These are phyloP conservation scores for Aradophagus sp. DNA, from an alignment of 1,140 invertebrate genomes.

Conservation along the genomic window DNA sequence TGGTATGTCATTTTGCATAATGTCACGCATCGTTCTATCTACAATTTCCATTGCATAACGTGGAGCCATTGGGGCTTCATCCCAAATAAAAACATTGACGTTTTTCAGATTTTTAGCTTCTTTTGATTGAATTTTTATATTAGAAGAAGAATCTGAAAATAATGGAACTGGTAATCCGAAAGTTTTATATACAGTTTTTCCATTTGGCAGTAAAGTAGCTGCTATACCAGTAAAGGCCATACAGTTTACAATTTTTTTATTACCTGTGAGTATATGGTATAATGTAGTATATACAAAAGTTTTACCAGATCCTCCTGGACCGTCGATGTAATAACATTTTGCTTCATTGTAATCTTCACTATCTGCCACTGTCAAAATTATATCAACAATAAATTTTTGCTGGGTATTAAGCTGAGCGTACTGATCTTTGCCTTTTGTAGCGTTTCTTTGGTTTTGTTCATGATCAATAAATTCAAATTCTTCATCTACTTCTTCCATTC, in stretches of 20 bases:
- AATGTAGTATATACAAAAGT: too few relatives aligned
- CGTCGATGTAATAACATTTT: constrained; percentile 2
- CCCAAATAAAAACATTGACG: too few relatives aligned
- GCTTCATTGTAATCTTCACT: not conserved
- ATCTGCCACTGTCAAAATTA: not conserved
- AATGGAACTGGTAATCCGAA: too few relatives aligned
- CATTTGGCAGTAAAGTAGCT: too few relatives aligned
- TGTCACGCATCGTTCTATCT: not conserved
- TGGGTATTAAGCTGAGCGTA: constrained; percentile 1
- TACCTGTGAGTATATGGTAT: constrained; percentile 3
- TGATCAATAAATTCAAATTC: not conserved
- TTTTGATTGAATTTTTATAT: not conserved
- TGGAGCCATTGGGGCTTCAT: too few relatives aligned
- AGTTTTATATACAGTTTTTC: too few relatives aligned
- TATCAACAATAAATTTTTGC: constrained; percentile 11
- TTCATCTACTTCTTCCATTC: not conserved
- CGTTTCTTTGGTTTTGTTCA: constrained; percentile 4
- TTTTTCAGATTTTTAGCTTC: not conserved
- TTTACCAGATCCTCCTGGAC: constrained; percentile 1
- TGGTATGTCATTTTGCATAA: not conserved
- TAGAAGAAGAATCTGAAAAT: not conserved
- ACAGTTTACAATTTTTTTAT: not conserved
- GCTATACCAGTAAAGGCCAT: not conserved
- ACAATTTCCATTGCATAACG: constrained; percentile 5
- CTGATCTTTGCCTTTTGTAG: constrained; percentile 1